Conservation (phyloP, 1,140 invertebrate genomes). For the Drosophila parvula region DNA sequence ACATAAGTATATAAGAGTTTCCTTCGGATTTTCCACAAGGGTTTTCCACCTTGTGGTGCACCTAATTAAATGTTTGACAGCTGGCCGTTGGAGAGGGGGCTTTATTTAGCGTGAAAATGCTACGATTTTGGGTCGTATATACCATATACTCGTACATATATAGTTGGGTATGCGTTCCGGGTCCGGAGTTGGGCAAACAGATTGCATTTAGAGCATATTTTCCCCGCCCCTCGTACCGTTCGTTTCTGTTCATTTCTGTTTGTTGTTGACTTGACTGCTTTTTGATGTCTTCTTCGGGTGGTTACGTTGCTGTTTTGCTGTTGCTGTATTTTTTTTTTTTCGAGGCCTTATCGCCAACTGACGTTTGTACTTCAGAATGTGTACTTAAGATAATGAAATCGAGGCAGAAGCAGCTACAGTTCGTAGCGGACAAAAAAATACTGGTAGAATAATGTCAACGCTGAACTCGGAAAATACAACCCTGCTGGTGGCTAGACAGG, state of each 20-base stretch:
- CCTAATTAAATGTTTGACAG: constrained; percentile 72
- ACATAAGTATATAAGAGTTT: constrained; percentile 6
- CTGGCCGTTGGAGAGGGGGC: constrained; percentile 10
- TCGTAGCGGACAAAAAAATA: constrained; percentile 22
- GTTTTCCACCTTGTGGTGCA: constrained; percentile 34
- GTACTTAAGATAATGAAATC: constrained; percentile 81
- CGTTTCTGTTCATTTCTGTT: constrained; percentile 35
- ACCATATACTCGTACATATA: constrained; percentile 27
- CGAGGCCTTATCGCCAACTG: constrained; percentile 72
- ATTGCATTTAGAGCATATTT: constrained; percentile 74
- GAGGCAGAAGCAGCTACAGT: constrained; percentile 53
- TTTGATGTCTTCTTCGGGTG: constrained; percentile 49
- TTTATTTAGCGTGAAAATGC: constrained; percentile 50
- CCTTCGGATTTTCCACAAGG: background rate
- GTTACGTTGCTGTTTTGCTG: constrained; percentile 26
- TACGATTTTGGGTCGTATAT: background rate
- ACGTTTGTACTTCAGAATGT: constrained; percentile 83
- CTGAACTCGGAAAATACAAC: background rate
- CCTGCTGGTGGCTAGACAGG: constrained; percentile 3
- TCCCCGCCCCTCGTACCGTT: constrained; percentile 19
- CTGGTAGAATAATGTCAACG: constrained; percentile 20
- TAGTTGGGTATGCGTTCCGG: constrained; percentile 6
- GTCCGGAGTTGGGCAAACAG: constrained; percentile 63
- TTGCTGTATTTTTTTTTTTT: constrained; percentile 11
- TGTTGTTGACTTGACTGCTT: constrained; percentile 68